Base-by-base conservation (phyloP, 1,140 invertebrate species). In the Mactra quadrangularis region DNA sequence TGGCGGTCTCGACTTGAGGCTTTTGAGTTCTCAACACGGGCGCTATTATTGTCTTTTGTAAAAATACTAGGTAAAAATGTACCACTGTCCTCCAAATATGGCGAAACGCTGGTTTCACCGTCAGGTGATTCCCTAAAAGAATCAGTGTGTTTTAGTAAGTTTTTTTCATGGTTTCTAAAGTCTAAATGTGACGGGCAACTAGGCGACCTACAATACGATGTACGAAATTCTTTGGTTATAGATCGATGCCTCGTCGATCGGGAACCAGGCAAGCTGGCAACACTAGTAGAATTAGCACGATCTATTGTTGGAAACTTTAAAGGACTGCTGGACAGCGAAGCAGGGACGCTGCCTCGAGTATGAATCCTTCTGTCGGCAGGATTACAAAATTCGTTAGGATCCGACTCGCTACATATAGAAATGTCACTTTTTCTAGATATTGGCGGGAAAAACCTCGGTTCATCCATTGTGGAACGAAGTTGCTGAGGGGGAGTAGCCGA, bases 291-390 rank as follows among this genome's bases (percentile, higher is more conserved):
- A 55, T 81, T 81, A 47, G 77, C 77, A 17, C 66, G 77, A 35
- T 81, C 77, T 19, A 81, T 81, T 17, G 77, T 47, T 3, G 77
- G 77, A 35, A 81, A 81, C 35, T 81, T 81, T 29, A 81, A 25
- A 1, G 77, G 77, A 31, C 60, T 81, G 53, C 64, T 60, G 13
- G 77, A 57, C 2, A 81, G 64, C 11, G 77, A 81, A 13, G 17
- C 62, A 3, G 77, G 64, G 7, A 81, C 53, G 66, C 77, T 81
- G 1, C 64, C 66, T 29, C 77, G 77, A 33, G 53, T 70, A 1
- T 53, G 53, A 29, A 45, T 27, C 74, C 41, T 76, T 38, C 74
- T 35, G n/a, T 68, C 45, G 33, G 27, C 7, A 0, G 19, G 25
- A 57, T 71, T 81, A 38, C 3, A 47, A 59, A 57, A 81, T 19